Percentiles rank a stretch among this genome's conserved stretches.
These are phyloP conservation scores for Variabilichromis moorii DNA, from an alignment of 2,113 vertebrate genomes.

Conservation along the genomic window DNA sequence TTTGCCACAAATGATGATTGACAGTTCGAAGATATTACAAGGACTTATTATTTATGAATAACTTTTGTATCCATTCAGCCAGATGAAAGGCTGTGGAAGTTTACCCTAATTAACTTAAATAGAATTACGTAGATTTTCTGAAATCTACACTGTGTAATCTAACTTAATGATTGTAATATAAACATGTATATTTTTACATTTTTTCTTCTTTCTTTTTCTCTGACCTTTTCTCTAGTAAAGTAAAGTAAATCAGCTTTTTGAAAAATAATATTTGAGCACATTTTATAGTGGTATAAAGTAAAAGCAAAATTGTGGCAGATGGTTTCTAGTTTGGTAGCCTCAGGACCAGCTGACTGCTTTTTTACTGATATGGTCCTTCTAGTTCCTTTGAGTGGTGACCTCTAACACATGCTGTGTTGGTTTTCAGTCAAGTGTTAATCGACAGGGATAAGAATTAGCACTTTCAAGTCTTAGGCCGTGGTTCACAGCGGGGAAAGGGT, in stretches of 20 bases:
- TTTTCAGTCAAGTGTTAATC: not conserved
- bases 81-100: not conserved
- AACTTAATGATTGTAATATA: not conserved
- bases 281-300: not conserved
- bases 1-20: slow-evolving; percentile 11
- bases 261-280: not conserved
- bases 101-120: not conserved
- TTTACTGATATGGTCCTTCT: not conserved
- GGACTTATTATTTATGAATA: slow-evolving; percentile 3
- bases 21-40: slow-evolving; percentile 38
- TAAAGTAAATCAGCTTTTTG: not conserved
- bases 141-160: not conserved
- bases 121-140: not conserved
- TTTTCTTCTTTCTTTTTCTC: not conserved
- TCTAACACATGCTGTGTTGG: not conserved
- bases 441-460: not conserved
- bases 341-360: not conserved
- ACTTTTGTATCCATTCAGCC: not conserved
- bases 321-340: not conserved
- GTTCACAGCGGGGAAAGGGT: not conserved
- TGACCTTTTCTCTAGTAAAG: not conserved
- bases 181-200: not conserved
- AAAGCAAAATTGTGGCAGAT: not conserved
- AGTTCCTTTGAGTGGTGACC: not conserved
- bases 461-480: not conserved